phyloP scores from a whole-genome alignment of 2,888 invertebrate genomes.

The Lutraria lutraria region DNA sequence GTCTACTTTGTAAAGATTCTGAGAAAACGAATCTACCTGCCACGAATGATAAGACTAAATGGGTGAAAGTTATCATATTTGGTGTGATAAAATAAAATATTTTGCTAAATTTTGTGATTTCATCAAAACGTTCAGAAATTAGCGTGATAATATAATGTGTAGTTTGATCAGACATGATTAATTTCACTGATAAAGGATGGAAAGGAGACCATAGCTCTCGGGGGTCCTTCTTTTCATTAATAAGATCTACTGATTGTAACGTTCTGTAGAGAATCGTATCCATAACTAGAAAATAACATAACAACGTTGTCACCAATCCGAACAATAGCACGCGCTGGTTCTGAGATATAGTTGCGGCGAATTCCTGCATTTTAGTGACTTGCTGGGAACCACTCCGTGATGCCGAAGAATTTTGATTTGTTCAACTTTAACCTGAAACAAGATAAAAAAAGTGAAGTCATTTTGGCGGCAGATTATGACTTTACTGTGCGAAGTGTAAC shows the following conservation, averaged over 20 bases:
- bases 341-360: constrained; percentile 47
- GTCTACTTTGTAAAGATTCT: constrained; percentile 91
- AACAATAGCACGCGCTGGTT: constrained; percentile 63
- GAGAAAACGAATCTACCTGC: constrained; percentile 92
- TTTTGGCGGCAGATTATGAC: too few species aligned
- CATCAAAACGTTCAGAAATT: constrained; percentile 91
- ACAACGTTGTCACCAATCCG: constrained; percentile 54
- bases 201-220: constrained; percentile 75
- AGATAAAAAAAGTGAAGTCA: background rate
- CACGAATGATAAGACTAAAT: constrained; percentile 92
- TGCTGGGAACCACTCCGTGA: background rate
- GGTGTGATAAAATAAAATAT: constrained; percentile 90
- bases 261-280: constrained; percentile 73
- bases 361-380: constrained; percentile 34
- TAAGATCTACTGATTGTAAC: constrained; percentile 70
- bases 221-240: constrained; percentile 58
- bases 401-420: background rate
- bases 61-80: constrained; percentile 93
- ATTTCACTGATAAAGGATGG: constrained; percentile 92
- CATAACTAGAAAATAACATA: constrained; percentile 76
- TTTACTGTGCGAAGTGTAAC: too few species aligned
- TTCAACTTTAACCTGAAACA: background rate
- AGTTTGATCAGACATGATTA: constrained; percentile 93
- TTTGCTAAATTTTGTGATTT: constrained; percentile 89
- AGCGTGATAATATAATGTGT: constrained; percentile 95